Evolutionary conservation across 1,140 invertebrate genomes (phyloP).

Genomic region (Brachionus rubens): DNA sequence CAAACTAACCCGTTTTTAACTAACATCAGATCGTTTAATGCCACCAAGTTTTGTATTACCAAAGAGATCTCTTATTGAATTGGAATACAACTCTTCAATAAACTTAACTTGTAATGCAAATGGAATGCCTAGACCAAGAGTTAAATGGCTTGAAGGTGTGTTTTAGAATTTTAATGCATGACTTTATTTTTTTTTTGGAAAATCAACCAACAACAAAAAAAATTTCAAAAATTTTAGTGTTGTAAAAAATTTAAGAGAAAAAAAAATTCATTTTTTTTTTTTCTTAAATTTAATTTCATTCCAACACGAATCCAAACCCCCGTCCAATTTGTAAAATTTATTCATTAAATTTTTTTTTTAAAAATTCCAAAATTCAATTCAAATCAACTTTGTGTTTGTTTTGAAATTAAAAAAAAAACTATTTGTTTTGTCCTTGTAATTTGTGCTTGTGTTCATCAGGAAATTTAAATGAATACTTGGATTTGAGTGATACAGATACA

Average conservation of each 20-base stretch:
- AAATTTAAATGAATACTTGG: slow-evolving; percentile 15
- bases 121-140: slow-evolving; percentile 41
- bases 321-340: too few relatives aligned
- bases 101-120: slow-evolving; percentile 44
- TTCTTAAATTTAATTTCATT: background rate
- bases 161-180: slow-evolving; percentile 28
- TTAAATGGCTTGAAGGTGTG: slow-evolving; percentile 46
- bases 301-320: too few relatives aligned
- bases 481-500: background rate
- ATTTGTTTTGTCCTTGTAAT: background rate
- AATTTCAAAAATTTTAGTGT: background rate
- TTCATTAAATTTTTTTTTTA: too few relatives aligned
- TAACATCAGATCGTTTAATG: slow-evolving; percentile 43
- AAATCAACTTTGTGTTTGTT: background rate
- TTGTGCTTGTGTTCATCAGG: background rate
- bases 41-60: slow-evolving; percentile 32
- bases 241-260: slow-evolving; percentile 16
- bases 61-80: slow-evolving; percentile 38
- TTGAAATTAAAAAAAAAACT: too few relatives aligned
- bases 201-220: background rate
- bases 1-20: background rate
- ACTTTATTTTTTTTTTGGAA: slow-evolving; percentile 2
- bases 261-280: background rate
- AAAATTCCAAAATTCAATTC: too few relatives aligned
- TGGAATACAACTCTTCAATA: slow-evolving; percentile 20